phyloP scores from a whole-genome alignment of 2,797 vertebrate species.

The Diglossa cyanea region DNA sequence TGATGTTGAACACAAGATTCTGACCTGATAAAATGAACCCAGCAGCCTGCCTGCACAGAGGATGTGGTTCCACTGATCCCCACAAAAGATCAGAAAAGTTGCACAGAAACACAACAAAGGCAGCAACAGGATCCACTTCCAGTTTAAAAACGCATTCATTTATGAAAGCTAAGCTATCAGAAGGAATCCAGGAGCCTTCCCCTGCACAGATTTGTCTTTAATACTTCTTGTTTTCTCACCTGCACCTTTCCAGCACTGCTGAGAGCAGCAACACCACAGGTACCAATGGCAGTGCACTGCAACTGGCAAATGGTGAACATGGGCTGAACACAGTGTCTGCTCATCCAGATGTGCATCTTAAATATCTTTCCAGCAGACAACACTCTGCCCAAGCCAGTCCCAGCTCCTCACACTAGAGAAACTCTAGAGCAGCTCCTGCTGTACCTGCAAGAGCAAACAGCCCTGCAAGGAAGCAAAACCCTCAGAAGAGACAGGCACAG shows the following conservation, averaged over 20 bases:
- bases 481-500: background rate
- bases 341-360: fast-evolving
- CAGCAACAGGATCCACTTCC: background rate
- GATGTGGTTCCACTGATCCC: background rate
- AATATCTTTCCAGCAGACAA: background rate
- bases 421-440: background rate
- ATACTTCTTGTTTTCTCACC: background rate
- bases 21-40: background rate
- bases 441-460: fast-evolving
- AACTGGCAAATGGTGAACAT: background rate
- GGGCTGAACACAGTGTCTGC: background rate
- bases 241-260: background rate
- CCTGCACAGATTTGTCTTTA: background rate
- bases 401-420: background rate
- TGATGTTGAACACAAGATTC: background rate
- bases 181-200: background rate
- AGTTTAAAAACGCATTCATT: background rate
- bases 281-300: background rate
- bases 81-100: background rate
- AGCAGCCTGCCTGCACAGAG: background rate
- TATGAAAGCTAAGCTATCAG: background rate
- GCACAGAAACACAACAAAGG: background rate
- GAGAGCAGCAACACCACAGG: background rate
- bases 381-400: background rate
- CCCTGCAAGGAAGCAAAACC: background rate